Evolutionary conservation across 2,888 invertebrate species (phyloP), one percentile per base, ranked within the genome.

Genomic region (Cerceris ruficornis): DNA sequence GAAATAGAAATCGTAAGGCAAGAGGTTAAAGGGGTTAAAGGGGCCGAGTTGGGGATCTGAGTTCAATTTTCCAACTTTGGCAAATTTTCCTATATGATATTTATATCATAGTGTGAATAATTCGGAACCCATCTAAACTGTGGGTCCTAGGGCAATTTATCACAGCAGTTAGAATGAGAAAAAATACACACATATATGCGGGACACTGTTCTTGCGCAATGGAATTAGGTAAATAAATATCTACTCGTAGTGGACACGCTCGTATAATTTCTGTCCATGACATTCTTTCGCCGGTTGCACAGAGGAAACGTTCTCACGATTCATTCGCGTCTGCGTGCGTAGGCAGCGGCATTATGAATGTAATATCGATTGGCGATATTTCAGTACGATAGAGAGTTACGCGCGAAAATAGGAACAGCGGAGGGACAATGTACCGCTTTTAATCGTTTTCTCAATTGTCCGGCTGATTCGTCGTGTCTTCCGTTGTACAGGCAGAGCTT

Each of bases 181-280:
- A 28, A 28, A 28, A 28, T 28, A 28, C 28, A 28, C 4, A 28
- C 28, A 28, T 28, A 28, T 28, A 28, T 28, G 4, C 28, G 28
- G 28, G 28, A 28, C 28, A 28, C 28, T 28, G 4, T 28, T 28
- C 28, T 74, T 79, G 72, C 78, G 72, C 61, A 77, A 79, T 49
- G 69, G 77, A 72, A 77, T 72, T 69, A 66, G 61, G 61, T 77
- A 77, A 77, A 73, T 28, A 66, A 73, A 77, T 77, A 69, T 62
- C 54, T 54, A 49, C 64, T 64, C 76, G 71, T 76, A 69, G 65
- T 71, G 54, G 61, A 52, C 61, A 61, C 62, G 64, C 66, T 73
- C 28, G 28, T 28, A 28, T 28, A 28, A 28, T 28, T 28, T 28
- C 57, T 55, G 73, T 79, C 79, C 79, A 14, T 77, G 79, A 77